Percentiles rank a stretch among this genome's conserved stretches.
These are phyloP conservation scores for Propithecus coquereli DNA, from an alignment of 2,113 vertebrate species.

Conservation along the genomic window DNA sequence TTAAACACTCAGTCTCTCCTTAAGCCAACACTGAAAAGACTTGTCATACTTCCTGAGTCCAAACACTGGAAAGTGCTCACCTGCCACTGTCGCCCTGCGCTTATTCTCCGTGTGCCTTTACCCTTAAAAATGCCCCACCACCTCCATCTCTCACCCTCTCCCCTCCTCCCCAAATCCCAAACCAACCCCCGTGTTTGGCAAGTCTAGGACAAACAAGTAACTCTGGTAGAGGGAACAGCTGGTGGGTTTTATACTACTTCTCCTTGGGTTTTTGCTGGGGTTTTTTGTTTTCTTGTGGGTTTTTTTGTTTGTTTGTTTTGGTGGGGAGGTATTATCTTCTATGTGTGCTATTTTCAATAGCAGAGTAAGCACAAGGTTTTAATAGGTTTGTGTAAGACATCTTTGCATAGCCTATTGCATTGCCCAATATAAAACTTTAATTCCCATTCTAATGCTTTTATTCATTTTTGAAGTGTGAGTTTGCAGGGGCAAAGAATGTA, in stretches of 20 bases:
- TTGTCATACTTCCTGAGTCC: constrained; percentile 36
- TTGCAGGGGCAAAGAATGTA: constrained; percentile 78
- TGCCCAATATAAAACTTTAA: constrained; percentile 71
- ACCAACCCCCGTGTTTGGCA: not conserved
- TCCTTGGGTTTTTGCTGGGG: constrained; percentile 43
- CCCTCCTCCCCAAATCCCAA: not conserved
- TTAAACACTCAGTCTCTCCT: constrained; percentile 30
- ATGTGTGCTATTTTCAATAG: constrained; percentile 28
- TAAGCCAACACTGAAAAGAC: constrained; percentile 19
- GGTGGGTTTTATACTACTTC: constrained; percentile 69
- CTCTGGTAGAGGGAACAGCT: constrained; percentile 44
- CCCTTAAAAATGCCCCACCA: rapidly evolving
- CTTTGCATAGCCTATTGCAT: constrained; percentile 76
- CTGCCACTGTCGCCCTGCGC: not conserved
- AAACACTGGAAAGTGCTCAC: constrained; percentile 57
- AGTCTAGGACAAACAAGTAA: constrained; percentile 49
- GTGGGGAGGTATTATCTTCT: not conserved
- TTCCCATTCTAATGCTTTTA: constrained; percentile 67
- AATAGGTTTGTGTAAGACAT: constrained; percentile 12
- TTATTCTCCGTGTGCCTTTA: not conserved
- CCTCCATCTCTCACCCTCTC: no score
- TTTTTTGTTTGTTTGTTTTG: not conserved
- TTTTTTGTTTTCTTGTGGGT: constrained; percentile 5
- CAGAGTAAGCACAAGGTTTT: constrained; percentile 63
- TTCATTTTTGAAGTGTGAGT: constrained; percentile 72